Percentiles rank a stretch among this genome's conserved stretches.
Conservation (phyloP, 2,113 vertebrate species). For the Mellivora capensis region DNA sequence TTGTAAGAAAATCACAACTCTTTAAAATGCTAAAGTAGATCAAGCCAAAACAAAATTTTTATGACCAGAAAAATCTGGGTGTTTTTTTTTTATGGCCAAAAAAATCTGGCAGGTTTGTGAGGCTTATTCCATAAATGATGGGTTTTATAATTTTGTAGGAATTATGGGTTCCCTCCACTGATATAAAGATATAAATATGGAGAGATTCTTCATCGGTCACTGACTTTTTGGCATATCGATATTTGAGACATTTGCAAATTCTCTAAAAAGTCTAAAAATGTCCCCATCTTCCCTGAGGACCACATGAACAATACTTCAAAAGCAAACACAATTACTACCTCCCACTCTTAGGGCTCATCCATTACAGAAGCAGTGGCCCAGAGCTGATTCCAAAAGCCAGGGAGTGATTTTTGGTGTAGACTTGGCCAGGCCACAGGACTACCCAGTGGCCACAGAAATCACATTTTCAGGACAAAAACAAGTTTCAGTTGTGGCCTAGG, state of each 20-base stretch:
- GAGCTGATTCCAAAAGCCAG: background rate
- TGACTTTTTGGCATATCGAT: background rate
- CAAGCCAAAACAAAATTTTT: constrained; percentile 32
- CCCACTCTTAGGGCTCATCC: background rate
- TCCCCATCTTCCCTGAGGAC: background rate
- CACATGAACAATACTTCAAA: background rate
- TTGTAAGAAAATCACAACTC: constrained; percentile 22
- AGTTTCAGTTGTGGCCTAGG: background rate
- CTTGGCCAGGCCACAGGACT: background rate
- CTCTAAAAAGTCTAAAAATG: background rate
- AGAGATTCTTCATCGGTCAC: background rate
- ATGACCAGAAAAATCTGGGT: background rate
- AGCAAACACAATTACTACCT: background rate
- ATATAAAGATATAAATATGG: background rate
- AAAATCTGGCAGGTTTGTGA: background rate
- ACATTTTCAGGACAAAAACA: background rate
- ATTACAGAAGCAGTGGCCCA: background rate
- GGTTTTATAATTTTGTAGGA: background rate
- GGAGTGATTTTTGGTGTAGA: constrained; percentile 8
- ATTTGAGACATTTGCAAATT: constrained; percentile 23
- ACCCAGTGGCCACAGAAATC: background rate
- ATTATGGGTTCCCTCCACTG: background rate
- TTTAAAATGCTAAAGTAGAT: constrained; percentile 39
- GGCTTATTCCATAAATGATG: background rate
- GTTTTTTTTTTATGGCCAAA: background rate